Evolutionary conservation across 2,797 vertebrate genomes (phyloP).

Genomic region (Vireo griseus): DNA sequence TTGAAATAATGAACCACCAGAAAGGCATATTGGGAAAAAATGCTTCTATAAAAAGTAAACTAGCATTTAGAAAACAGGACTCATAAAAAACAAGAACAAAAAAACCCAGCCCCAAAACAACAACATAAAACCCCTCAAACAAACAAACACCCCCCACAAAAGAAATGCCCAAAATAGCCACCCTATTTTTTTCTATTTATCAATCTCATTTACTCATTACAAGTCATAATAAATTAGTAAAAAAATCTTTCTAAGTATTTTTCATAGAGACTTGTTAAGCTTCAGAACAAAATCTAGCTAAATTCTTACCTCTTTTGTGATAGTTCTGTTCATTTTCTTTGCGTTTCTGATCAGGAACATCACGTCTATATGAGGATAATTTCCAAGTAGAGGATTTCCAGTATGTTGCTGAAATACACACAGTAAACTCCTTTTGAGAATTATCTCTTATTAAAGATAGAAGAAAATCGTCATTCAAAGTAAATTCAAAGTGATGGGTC

Average conservation of each 20-base stretch:
- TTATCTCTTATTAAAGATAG: neutral
- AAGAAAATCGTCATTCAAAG: neutral
- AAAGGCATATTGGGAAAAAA: neutral
- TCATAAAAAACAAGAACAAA: neutral
- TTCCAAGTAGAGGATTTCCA: neutral
- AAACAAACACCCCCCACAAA: accelerated
- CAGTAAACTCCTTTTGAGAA: neutral
- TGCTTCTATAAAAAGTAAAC: neutral
- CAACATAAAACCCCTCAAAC: neutral
- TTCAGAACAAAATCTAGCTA: neutral
- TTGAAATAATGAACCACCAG: neutral
- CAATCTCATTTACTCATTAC: neutral
- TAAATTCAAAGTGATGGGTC: neutral
- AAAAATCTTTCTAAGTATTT: neutral
- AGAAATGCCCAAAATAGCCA: accelerated
- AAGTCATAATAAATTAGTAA: neutral
- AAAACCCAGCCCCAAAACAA: neutral
- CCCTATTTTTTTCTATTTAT: neutral
- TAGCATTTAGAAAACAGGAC: neutral
- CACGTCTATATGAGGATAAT: neutral
- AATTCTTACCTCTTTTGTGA: neutral
- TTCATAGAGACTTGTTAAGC: neutral
- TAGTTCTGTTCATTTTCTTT: neutral
- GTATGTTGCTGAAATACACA: neutral
- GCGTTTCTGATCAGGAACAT: neutral